Conservation (phyloP, 2,888 invertebrate genomes). For the Oegoconia quadripuncta region DNA sequence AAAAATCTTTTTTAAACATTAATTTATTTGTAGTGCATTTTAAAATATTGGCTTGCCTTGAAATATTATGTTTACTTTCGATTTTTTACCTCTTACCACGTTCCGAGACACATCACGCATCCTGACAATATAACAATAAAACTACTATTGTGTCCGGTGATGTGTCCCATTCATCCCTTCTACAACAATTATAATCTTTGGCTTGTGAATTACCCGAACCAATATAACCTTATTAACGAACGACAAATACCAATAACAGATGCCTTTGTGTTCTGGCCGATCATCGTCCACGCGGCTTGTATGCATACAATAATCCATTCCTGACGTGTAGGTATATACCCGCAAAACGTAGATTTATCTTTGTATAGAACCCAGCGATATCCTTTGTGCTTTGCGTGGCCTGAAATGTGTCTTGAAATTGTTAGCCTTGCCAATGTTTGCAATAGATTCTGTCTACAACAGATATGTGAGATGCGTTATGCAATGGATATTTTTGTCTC, state of each 20-base stretch:
- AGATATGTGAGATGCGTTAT: too few relatives aligned
- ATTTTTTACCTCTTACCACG: too few relatives aligned
- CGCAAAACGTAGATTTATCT: conserved; percentile 14
- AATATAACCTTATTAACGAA: conserved; percentile 35
- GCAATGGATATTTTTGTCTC: too few relatives aligned
- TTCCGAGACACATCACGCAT: too few relatives aligned
- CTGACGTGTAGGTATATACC: conserved; percentile 36
- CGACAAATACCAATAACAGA: conserved; percentile 58
- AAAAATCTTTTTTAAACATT: too few relatives aligned
- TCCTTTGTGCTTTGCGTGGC: background rate
- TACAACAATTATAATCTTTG: conserved; percentile 10
- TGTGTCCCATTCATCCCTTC: background rate
- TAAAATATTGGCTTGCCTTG: too few relatives aligned
- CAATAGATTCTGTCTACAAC: background rate
- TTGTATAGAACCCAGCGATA: conserved; percentile 13
- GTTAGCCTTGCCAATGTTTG: conserved; percentile 8
- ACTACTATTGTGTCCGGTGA: too few relatives aligned
- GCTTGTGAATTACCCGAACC: background rate
- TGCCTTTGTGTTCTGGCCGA: conserved; percentile 47
- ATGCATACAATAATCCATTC: conserved; percentile 37
- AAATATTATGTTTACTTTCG: too few relatives aligned
- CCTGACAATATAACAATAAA: too few relatives aligned
- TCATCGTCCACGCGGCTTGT: conserved; percentile 28
- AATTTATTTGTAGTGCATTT: too few relatives aligned
- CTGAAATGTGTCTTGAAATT: conserved; percentile 9